Evolutionary conservation across 2,113 vertebrate species (phyloP).

Genomic region (Peucedramus taeniatus): DNA sequence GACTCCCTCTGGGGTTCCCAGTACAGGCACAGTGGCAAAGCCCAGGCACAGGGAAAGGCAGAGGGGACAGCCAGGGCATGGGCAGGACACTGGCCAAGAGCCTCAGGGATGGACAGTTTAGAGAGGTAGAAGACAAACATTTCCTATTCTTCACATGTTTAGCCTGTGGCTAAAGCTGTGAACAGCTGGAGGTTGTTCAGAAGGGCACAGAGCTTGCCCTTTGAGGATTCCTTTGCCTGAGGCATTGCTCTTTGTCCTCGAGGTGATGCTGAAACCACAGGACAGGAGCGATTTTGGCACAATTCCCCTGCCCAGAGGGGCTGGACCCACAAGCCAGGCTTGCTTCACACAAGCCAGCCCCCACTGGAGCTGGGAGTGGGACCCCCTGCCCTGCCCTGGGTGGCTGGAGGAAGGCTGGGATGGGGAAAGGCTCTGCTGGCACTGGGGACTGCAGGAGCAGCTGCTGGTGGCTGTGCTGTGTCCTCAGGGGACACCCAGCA

Average conservation of each 20-base stretch:
- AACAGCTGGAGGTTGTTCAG: background rate
- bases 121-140: background rate
- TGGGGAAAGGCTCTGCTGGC: rapidly evolving
- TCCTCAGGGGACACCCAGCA: background rate
- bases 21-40: rapidly evolving
- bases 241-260: background rate
- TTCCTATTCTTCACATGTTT: background rate
- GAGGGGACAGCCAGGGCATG: rapidly evolving
- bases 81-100: background rate
- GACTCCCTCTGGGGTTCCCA: background rate
- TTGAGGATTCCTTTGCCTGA: background rate
- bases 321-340: background rate
- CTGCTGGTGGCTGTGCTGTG: background rate
- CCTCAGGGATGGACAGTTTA: background rate
- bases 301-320: background rate
- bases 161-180: background rate
- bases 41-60: rapidly evolving
- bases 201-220: background rate
- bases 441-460: background rate
- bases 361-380: rapidly evolving
- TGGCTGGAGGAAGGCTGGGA: rapidly evolving
- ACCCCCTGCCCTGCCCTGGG: background rate
- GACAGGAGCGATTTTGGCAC: background rate
- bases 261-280: rapidly evolving
- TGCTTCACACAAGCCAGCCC: background rate